phyloP scores from a whole-genome alignment of 2,888 invertebrate species.

The Amaurobius ferox region DNA sequence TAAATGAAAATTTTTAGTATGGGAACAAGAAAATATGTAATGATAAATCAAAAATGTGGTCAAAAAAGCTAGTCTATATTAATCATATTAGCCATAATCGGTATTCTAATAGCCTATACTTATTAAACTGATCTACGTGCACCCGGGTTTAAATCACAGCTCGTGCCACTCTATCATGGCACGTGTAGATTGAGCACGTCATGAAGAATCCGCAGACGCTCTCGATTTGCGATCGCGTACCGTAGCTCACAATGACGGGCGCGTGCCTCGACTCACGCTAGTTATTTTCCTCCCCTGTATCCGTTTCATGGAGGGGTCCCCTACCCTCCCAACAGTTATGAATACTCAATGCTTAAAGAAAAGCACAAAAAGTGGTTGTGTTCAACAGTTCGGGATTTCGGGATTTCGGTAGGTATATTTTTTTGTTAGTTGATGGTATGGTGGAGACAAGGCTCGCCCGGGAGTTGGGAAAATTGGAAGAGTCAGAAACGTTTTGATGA shows the following conservation, averaged over 20 bases:
- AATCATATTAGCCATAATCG: too few species aligned
- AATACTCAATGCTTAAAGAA: slow-evolving; percentile 42
- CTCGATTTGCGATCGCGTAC: neutral
- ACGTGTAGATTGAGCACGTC: slow-evolving; percentile 27
- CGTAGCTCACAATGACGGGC: slow-evolving; percentile 28
- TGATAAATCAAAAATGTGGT: too few species aligned
- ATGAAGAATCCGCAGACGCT: slow-evolving; percentile 20
- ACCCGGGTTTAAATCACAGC: neutral
- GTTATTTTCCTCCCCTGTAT: slow-evolving; percentile 1
- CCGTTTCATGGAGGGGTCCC: neutral
- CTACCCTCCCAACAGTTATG: slow-evolving; percentile 24
- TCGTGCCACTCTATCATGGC: slow-evolving; percentile 8
- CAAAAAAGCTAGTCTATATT: too few species aligned
- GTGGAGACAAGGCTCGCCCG: neutral
- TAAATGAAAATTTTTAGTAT: too few species aligned
- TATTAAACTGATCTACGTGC: neutral
- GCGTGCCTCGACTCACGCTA: slow-evolving; percentile 45
- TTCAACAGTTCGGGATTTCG: slow-evolving; percentile 5
- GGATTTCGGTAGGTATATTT: neutral
- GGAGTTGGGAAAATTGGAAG: neutral
- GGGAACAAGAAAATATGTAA: too few species aligned
- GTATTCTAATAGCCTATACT: neutral
- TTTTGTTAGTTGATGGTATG: neutral
- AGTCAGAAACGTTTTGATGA: neutral
- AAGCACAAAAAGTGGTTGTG: slow-evolving; percentile 38